These are phyloP conservation scores for Nasonia vitripennis DNA, from an alignment of 1,140 invertebrate species.

Conservation along the genomic window DNA sequence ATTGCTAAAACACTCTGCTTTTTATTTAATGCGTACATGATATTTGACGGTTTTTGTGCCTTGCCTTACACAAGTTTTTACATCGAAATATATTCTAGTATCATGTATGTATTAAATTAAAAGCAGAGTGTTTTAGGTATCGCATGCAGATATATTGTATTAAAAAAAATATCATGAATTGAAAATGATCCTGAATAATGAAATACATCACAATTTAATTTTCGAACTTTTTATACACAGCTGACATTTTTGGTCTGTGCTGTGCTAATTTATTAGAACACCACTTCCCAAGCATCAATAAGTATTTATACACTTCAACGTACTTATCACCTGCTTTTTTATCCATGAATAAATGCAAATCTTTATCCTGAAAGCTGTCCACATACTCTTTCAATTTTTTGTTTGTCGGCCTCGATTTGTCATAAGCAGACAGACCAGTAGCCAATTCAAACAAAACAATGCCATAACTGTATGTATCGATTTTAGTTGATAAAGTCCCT, in stretches of 20 bases:
- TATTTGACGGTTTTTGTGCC: too few species aligned
- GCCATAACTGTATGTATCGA: slow-evolving; percentile 96
- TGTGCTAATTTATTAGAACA: slow-evolving; percentile 77
- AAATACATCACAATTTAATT: slow-evolving; percentile 2
- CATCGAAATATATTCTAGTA: too few species aligned
- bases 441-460: slow-evolving; percentile 92
- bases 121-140: too few species aligned
- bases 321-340: slow-evolving; percentile 73
- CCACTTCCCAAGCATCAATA: slow-evolving; percentile 78
- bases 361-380: slow-evolving; percentile 67
- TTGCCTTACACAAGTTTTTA: too few species aligned
- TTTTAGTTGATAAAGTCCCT: slow-evolving; percentile 89
- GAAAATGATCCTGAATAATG: too few species aligned
- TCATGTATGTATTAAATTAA: too few species aligned
- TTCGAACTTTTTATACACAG: slow-evolving; percentile 73
- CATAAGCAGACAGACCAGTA: slow-evolving; percentile 82
- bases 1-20: too few species aligned
- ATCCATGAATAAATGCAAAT: slow-evolving; percentile 75
- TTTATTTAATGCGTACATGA: too few species aligned
- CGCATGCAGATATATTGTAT: too few species aligned
- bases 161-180: too few species aligned
- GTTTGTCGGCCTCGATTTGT: slow-evolving; percentile 74
- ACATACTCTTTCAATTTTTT: slow-evolving; percentile 80
- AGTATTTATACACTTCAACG: slow-evolving; percentile 74
- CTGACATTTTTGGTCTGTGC: slow-evolving; percentile 81